Evolutionary conservation across 1,140 invertebrate genomes (phyloP), one percentile per base, ranked within the genome.

Genomic region (Pseudoatta argentina): DNA sequence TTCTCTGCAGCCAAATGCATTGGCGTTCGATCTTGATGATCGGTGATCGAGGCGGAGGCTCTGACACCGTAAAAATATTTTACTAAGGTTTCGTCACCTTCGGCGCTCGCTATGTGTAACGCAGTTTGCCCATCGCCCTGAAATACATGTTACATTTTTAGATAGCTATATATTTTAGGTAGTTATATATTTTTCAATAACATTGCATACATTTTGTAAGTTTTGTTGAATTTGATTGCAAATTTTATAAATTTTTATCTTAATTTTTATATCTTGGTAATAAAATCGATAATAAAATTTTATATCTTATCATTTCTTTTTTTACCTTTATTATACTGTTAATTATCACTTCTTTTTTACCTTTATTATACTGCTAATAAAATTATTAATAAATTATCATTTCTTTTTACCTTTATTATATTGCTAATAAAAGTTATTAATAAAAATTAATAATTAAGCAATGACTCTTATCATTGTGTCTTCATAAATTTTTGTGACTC

Each of bases 1-100:
- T 98, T 98, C 95, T 99, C 99, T 0, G 99, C 99, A 5, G 99
- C 99, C 87, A 99, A 95, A 95, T 99, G 99, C 96, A 99, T 98
- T 0, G 99, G 98, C 8, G 98, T 99, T 57, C 98, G 97, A 95
- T 99, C 99, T 96, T 99, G 98, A 94, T 98, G 98, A 94, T 99
- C 99, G 53, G 97, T 96, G 87, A 99, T 97, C 89, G 98, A 98
- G 12, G 99, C 98, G 86, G 98, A 98, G 1, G 99, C 99, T 92
- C 98, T 97, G 55, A 98, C 97, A 39, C 98, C 97, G 93, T 99
- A 99, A 92, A 99, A 98, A 94, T 99, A 99, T 95, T 99, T 99
- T 1, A 99, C 97, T 57, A 99, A 95, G 0, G 97, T 96, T 93
- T 99, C 99, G 93, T 99, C 99, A 4, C 99, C 99, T 93, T 99